Percentiles rank a stretch among this genome's conserved stretches.
Evolutionary conservation across 2,113 vertebrate genomes (phyloP).

Genomic region (Brevimyrus niger): DNA sequence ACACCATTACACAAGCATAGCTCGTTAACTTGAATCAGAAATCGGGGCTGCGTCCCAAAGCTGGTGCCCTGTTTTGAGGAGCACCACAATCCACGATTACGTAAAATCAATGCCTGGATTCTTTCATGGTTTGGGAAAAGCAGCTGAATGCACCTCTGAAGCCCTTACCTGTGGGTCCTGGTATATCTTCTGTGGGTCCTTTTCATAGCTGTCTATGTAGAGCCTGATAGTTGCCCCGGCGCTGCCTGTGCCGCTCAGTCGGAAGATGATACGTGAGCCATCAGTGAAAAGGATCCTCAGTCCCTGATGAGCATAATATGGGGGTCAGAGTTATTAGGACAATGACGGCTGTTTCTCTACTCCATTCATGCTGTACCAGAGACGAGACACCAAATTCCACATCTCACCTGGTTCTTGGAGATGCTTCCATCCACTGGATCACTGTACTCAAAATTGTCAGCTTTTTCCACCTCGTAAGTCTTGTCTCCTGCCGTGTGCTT

Average conservation of each 20-base stretch:
- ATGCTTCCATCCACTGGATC: slow-evolving; percentile 92
- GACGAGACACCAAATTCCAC: not conserved
- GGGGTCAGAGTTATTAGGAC: not conserved
- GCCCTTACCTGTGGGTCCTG: slow-evolving; percentile 82
- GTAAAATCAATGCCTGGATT: not conserved
- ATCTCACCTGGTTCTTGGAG: slow-evolving; percentile 87
- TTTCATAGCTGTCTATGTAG: slow-evolving; percentile 98
- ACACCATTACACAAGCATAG: not conserved
- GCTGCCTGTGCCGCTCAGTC: slow-evolving; percentile 93
- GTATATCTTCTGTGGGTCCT: slow-evolving; percentile 78
- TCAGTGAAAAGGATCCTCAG: slow-evolving; percentile 90
- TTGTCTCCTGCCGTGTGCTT: slow-evolving; percentile 79
- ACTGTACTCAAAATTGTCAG: slow-evolving; percentile 90
- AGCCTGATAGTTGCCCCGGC: slow-evolving; percentile 88
- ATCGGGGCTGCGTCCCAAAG: not conserved
- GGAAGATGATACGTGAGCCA: slow-evolving; percentile 91
- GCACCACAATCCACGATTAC: not conserved
- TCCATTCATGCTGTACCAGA: not conserved
- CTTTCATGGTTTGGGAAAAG: not conserved
- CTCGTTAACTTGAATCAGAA: not conserved
- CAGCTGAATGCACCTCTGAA: not conserved
- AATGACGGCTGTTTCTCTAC: not conserved
- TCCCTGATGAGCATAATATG: slow-evolving; percentile 60
- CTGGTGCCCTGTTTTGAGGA: not conserved
- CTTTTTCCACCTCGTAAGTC: slow-evolving; percentile 78